Conservation (phyloP, 1,140 invertebrate genomes). For the Melitaea cinxia region DNA sequence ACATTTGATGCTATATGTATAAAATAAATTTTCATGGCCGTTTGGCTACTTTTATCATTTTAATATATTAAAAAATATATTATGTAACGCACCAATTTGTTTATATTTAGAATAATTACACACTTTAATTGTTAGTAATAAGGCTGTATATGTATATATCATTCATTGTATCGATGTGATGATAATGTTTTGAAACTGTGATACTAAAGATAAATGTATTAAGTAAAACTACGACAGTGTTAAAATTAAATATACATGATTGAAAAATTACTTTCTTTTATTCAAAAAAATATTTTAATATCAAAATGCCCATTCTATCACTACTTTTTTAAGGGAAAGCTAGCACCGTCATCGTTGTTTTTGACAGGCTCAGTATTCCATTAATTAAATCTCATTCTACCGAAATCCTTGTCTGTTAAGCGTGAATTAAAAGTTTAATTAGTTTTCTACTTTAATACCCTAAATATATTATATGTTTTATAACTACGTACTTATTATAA, state of each 20-base stretch:
- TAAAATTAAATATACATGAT: slow-evolving; percentile 34
- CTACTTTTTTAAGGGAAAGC: no score
- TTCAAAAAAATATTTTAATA: background rate
- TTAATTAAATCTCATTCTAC: no score
- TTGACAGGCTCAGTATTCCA: no score
- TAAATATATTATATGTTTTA: no score
- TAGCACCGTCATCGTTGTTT: no score
- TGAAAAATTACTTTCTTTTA: background rate
- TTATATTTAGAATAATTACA: slow-evolving; percentile 7
- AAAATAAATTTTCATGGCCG: background rate
- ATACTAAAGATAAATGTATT: slow-evolving; percentile 43
- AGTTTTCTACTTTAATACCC: no score
- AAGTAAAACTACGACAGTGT: slow-evolving; percentile 24
- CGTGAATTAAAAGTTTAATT: no score
- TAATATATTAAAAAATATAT: background rate
- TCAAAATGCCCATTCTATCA: no score
- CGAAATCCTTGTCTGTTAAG: no score
- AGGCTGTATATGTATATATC: slow-evolving; percentile 24
- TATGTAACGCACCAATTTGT: slow-evolving; percentile 9
- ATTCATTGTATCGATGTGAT: slow-evolving; percentile 37
- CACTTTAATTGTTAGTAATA: slow-evolving; percentile 24
- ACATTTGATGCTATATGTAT: no score
- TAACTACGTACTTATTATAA: no score
- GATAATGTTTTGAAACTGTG: slow-evolving; percentile 42
- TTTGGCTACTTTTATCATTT: background rate